A percentile compares a stretch with the other conserved stretches of the same genome.
phyloP scores from a whole-genome alignment of 2,113 vertebrate species.

The Turdus rufiventris region DNA sequence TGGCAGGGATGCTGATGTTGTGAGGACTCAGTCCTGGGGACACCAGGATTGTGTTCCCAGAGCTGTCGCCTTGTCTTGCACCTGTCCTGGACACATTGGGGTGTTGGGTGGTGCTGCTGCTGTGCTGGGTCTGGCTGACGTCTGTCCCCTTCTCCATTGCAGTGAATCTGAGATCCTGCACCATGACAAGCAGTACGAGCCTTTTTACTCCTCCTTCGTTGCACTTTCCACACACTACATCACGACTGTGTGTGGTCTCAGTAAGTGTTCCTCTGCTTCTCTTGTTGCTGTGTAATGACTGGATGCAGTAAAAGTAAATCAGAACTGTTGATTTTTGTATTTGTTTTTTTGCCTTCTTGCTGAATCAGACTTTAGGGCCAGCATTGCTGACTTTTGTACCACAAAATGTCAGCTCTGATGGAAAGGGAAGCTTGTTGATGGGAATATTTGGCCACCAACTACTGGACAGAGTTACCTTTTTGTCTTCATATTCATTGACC shows the following conservation, averaged over 20 bases:
- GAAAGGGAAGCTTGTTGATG: neutral
- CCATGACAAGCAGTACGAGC: slow-evolving; percentile 98
- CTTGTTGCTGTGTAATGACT: neutral
- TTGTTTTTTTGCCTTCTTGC: neutral
- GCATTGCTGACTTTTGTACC: neutral
- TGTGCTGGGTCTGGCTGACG: neutral
- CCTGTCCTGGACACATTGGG: fast-evolving
- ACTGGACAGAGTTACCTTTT: fast-evolving
- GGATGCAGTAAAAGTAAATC: neutral
- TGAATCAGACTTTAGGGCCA: neutral
- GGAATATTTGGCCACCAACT: neutral
- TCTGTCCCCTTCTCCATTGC: slow-evolving; percentile 24
- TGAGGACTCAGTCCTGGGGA: neutral
- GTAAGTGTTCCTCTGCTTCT: slow-evolving; percentile 74
- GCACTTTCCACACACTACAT: slow-evolving; percentile 98
- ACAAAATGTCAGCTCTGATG: neutral
- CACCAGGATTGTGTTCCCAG: neutral
- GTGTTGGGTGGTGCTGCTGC: neutral
- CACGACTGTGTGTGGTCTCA: slow-evolving; percentile 94
- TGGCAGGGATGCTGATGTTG: fast-evolving
- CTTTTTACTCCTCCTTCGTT: slow-evolving; percentile 98
- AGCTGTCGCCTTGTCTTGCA: neutral
- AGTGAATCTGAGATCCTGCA: slow-evolving; percentile 96
- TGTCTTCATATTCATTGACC: neutral
- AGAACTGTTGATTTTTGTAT: neutral